Evolutionary conservation across 2,113 vertebrate genomes (phyloP), one percentile per base, ranked within the genome.

Genomic region (Hyla sarda): DNA sequence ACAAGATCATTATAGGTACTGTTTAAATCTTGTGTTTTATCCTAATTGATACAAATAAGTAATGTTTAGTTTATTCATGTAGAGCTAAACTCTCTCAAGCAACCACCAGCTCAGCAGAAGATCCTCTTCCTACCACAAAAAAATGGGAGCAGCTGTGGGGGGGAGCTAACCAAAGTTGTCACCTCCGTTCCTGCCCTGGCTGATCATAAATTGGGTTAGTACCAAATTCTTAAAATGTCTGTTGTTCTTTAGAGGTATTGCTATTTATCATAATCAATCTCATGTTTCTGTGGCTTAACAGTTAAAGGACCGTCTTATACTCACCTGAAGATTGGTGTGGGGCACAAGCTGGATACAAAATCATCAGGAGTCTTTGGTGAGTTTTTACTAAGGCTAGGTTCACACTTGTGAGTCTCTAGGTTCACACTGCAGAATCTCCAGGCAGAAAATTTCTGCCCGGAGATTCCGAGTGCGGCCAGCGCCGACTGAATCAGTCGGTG

Each of bases 321-420:
- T 87, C 88, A 79, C 37, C 87, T 98, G 54, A 92, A 88, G 87
- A 89, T 99, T 0, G 98, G 97, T 58, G 94, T 94, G 0, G 98
- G 98, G 30, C 96, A 97, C 90, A 95, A 90, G 23, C 93, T 99
- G 91, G 98, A 99, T 88, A 54, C 47, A 12, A 91, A 89, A 28
- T 93, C 97, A 0, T 99, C 98, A 3, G 98, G 98, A 28, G 97
- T 99, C 54, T 91, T 99, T 0, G 95, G 98, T 99, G 90, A 78
- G 95, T 90, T 12, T 4, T 8, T 14, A 17, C n/a, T n/a, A n/a
- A n/a, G n/a, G n/a, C n/a, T n/a, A n/a, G n/a, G n/a, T n/a, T n/a
- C n/a, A n/a, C n/a, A n/a, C n/a, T n/a, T n/a, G n/a, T n/a, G n/a
- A n/a, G n/a, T n/a, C n/a, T n/a, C n/a, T n/a, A n/a, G n/a, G n/a